Evolutionary conservation across 2,888 invertebrate species (phyloP).

Genomic region (Diarsia mendica): DNA sequence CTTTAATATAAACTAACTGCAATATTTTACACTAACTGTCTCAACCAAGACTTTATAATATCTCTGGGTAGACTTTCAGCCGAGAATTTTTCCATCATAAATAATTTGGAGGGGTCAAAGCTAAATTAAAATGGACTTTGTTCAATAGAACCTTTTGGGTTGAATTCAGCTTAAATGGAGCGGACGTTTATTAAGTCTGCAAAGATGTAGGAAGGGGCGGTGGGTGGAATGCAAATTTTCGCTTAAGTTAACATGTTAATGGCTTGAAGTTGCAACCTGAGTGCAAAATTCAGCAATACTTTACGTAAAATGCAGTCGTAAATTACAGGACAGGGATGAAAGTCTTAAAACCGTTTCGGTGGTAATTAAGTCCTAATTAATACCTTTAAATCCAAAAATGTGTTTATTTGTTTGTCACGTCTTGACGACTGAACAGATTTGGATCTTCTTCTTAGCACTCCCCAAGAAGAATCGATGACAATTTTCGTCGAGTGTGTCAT

Average conservation of each 20-base stretch:
- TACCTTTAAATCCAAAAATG: background rate
- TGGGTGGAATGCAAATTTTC: conserved; percentile 27
- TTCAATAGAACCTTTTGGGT: conserved; percentile 32
- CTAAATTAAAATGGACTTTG: conserved; percentile 42
- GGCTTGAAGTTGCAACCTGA: conserved; percentile 8
- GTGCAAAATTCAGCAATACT: conserved; percentile 29
- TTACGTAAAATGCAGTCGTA: conserved; percentile 17
- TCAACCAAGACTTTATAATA: conserved; percentile 47
- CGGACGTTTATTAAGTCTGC: conserved; percentile 36
- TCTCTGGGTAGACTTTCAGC: conserved; percentile 21
- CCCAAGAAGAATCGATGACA: no score
- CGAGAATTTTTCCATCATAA: conserved; percentile 35
- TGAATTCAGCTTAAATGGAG: conserved; percentile 31
- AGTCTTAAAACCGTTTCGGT: background rate
- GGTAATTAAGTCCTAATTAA: background rate
- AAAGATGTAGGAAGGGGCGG: background rate
- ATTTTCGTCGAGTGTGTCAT: no score
- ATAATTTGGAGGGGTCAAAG: conserved; percentile 34
- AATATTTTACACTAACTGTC: conserved; percentile 65
- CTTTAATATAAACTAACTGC: conserved; percentile 62
- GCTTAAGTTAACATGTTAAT: conserved; percentile 34
- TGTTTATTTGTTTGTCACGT: background rate
- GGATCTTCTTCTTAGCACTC: no score
- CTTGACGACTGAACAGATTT: background rate
- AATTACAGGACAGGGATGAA: background rate